These are phyloP conservation scores for Rhorus exstirpatorius DNA, from an alignment of 2,888 invertebrate species.

Conservation along the genomic window DNA sequence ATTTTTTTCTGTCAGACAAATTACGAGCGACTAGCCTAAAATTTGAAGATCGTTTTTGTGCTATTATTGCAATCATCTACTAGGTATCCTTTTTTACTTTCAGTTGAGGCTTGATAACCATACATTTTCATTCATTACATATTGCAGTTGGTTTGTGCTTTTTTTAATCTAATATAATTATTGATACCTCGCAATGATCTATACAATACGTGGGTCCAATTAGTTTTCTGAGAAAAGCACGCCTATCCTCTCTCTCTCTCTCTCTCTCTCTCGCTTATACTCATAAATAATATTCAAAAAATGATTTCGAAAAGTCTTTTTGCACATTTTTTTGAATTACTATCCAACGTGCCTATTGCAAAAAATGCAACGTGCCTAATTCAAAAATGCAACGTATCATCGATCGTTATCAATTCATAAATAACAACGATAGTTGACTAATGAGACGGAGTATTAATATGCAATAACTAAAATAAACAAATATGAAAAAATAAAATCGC, in stretches of 20 bases:
- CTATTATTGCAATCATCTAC: neutral
- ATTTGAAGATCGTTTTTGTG: neutral
- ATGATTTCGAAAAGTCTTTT: neutral
- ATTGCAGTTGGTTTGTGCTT: neutral
- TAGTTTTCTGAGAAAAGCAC: neutral
- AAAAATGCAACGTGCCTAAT: too few relatives aligned
- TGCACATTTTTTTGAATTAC: neutral
- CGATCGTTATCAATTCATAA: neutral
- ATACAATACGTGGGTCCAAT: neutral
- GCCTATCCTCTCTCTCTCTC: too few relatives aligned
- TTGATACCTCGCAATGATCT: neutral
- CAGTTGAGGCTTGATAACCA: too few relatives aligned
- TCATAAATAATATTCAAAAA: neutral
- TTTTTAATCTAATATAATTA: neutral
- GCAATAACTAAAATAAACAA: neutral
- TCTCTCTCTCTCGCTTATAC: neutral
- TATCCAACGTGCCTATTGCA: too few relatives aligned
- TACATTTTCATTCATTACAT: neutral
- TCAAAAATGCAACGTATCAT: neutral
- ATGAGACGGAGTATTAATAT: conserved; percentile 30
- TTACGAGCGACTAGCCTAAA: conserved; percentile 1
- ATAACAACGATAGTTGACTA: conserved; percentile 7
- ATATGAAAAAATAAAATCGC: neutral
- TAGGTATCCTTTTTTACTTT: neutral
- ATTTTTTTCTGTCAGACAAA: conserved; percentile 20